Base-by-base conservation (phyloP, 2,797 vertebrate genomes). In the Artibeus lituratus region DNA sequence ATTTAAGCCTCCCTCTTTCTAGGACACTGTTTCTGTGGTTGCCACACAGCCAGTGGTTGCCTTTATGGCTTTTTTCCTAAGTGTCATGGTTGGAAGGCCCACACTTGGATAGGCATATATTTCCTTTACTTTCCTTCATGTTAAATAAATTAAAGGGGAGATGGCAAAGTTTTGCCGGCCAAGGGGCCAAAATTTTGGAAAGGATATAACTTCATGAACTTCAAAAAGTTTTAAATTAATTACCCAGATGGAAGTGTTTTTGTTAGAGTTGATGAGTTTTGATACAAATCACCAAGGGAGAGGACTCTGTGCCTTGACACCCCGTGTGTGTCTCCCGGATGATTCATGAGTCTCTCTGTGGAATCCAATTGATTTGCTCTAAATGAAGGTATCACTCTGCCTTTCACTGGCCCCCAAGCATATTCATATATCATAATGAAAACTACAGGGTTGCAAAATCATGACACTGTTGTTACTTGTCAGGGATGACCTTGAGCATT, bases 301-400 rank as follows among this genome's bases (percentile, higher is more conserved):
- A 55, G 32, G 24, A 92, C 32, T 47, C 53, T 53, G 49, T 77
- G 92, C 73, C 83, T 93, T 81, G 21, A 89, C 35, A 65, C 19
- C 67, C 1, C 47, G 77, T 70, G 2, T 39, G 0, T 24, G 49
- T 84, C 49, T 82, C 9, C 70, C 53, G 18, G 42, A 67, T 83
- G 74, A 97, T 51, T 57, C 86, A 93, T 91, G 62, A 26, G 26
- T 84, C 69, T 93, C 47, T 69, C 87, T 73, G 29, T 42, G 90
- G 35, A 53, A 84, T 53, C 29, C 42, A 57, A 49, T 91, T 94
- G 70, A 72, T 92, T 97, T 96, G 69, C 24, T 92, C 96, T 94
- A 95, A 96, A 53, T 74, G 81, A 67, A 44, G 42, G 10, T 94
- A 78, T 93, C 84, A 91, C 2, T 98, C 95, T 96, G 15, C 78